Evolutionary conservation across 2,113 vertebrate species (phyloP).

Genomic region (Pygoscelis adeliae): DNA sequence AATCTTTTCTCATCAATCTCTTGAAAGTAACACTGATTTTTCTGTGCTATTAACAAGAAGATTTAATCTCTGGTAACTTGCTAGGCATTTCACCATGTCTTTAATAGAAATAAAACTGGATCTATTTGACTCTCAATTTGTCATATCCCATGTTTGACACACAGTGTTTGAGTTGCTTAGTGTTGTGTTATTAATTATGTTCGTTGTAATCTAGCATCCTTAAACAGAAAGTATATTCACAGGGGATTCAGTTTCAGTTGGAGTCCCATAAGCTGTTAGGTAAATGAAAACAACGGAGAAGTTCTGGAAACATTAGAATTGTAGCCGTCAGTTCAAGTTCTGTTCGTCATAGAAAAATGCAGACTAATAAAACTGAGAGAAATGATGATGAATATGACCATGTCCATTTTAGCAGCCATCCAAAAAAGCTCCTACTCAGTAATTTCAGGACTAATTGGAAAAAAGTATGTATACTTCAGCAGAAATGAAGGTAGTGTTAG

Average conservation of each 20-base stretch:
- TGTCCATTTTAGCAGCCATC: neutral
- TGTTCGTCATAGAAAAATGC: neutral
- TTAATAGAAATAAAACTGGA: neutral
- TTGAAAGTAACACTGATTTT: slow-evolving; percentile 23
- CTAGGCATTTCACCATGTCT: neutral
- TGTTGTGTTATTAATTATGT: neutral
- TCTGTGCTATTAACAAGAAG: neutral
- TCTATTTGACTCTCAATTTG: neutral
- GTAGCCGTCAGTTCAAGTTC: neutral
- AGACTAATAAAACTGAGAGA: neutral
- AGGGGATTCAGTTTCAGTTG: neutral
- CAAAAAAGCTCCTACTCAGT: neutral
- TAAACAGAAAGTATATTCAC: neutral
- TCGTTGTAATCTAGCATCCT: neutral
- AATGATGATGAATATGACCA: fast-evolving
- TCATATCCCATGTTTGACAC: neutral
- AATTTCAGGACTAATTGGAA: neutral
- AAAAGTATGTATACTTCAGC: neutral
- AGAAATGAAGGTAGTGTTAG: neutral
- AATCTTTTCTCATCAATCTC: neutral
- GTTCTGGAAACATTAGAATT: neutral
- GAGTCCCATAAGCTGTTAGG: neutral
- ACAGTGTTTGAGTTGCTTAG: neutral
- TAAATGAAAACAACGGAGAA: neutral
- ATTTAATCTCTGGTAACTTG: neutral